These are phyloP conservation scores for Poecilia velifera DNA, from an alignment of 2,797 vertebrate species.

Conservation along the genomic window DNA sequence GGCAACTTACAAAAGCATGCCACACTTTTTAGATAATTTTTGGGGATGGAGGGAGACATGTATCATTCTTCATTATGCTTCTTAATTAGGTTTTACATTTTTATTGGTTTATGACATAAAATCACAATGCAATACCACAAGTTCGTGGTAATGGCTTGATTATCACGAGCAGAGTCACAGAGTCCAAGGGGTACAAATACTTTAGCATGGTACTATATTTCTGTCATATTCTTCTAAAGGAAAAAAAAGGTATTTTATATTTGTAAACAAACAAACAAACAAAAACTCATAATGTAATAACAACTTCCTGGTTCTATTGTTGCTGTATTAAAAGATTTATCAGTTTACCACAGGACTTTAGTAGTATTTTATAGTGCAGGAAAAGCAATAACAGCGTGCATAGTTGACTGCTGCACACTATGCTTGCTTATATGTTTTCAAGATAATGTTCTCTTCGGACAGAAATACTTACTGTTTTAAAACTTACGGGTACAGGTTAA, in stretches of 20 bases:
- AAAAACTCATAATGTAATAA: not conserved
- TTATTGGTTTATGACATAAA: not conserved
- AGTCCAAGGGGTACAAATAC: not conserved
- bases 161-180: no score
- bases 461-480: not conserved
- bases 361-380: not conserved
- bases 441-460: not conserved
- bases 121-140: not conserved
- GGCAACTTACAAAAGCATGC: not conserved
- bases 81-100: not conserved
- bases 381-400: not conserved
- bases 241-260: not conserved
- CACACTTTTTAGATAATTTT: not conserved
- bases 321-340: not conserved
- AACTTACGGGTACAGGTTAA: slow-evolving; percentile 45
- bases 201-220: not conserved
- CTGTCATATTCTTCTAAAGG: not conserved
- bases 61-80: not conserved
- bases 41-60: not conserved
- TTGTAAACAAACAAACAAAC: not conserved
- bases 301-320: not conserved
- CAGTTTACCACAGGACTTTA: not conserved
- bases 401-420: not conserved
- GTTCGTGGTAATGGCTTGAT: not conserved
- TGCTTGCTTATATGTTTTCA: not conserved